Conservation (phyloP, 2,888 invertebrate species). For the Pelosia muscerda region DNA sequence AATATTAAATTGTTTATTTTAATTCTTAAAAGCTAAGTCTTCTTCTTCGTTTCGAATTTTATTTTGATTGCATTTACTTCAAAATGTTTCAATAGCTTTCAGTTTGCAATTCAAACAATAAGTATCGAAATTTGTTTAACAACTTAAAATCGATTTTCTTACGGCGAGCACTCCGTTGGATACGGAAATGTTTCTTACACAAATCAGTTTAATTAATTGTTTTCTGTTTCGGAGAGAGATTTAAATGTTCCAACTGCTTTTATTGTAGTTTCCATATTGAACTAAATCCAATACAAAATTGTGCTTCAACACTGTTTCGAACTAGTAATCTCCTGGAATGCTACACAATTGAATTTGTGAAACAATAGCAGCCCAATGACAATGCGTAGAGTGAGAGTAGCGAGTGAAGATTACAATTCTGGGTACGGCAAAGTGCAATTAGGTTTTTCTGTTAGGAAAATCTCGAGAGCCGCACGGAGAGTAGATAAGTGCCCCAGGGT, state of each 20-base stretch:
- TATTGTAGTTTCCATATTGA: conserved; percentile 53
- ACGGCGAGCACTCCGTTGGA: conserved; percentile 47
- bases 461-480: background rate
- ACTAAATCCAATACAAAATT: conserved; percentile 47
- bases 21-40: background rate
- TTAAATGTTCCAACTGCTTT: conserved; percentile 54
- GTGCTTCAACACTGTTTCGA: conserved; percentile 27
- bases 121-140: conserved; percentile 44
- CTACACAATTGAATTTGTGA: background rate
- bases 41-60: background rate
- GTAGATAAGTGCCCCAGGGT: background rate
- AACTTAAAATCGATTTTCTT: conserved; percentile 49
- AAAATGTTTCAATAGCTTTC: conserved; percentile 14
- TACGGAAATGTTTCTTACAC: conserved; percentile 57
- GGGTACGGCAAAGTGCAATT: background rate
- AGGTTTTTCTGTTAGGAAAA: background rate
- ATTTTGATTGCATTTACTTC: conserved; percentile 19
- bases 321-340: conserved; percentile 36
- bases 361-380: background rate
- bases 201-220: conserved; percentile 70
- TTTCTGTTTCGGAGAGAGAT: conserved; percentile 55
- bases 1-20: background rate
- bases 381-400: background rate
- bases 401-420: background rate
- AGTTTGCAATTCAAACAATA: conserved; percentile 20